Percentiles rank a stretch among this genome's conserved stretches.
Evolutionary conservation across 2,113 vertebrate genomes (phyloP).

Genomic region (Panurus biarmicus): DNA sequence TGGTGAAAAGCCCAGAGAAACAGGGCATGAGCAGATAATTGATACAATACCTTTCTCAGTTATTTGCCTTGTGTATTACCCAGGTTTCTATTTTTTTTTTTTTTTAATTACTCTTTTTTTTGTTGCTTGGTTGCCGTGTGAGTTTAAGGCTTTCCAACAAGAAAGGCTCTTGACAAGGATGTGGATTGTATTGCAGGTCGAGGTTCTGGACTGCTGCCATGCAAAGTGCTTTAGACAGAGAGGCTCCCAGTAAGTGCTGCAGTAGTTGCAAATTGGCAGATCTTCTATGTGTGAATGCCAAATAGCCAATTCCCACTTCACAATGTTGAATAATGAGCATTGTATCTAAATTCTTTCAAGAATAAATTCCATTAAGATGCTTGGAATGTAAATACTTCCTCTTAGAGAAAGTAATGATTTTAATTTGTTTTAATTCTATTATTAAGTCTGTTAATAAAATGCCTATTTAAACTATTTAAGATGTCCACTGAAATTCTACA

Average conservation of each 20-base stretch:
- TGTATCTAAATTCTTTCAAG: slow-evolving; percentile 4
- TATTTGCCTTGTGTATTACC: not conserved
- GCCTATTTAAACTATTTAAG: slow-evolving; percentile 61
- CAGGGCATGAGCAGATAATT: not conserved
- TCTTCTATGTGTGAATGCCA: not conserved
- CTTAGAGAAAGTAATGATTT: slow-evolving; percentile 55
- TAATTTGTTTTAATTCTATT: slow-evolving; percentile 68
- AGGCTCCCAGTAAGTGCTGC: not conserved
- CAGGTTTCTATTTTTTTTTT: not conserved
- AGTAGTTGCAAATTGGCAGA: slow-evolving; percentile 9
- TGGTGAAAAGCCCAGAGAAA: not conserved
- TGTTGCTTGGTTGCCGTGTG: not conserved
- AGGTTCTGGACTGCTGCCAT: not conserved
- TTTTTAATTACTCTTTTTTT: not conserved
- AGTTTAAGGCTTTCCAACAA: not conserved
- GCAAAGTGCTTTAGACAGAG: slow-evolving; percentile 26
- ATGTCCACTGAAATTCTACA: slow-evolving; percentile 47
- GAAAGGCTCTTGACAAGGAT: not conserved
- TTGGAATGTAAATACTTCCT: slow-evolving; percentile 29
- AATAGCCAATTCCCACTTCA: not conserved
- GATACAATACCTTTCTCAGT: not conserved
- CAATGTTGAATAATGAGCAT: slow-evolving; percentile 6
- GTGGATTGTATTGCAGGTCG: not conserved
- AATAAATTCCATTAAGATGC: slow-evolving; percentile 2
- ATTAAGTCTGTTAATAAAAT: slow-evolving; percentile 70